Percentiles rank a stretch among this genome's conserved stretches.
phyloP scores from a whole-genome alignment of 1,140 invertebrate genomes.

The Zaprionus africanus region DNA sequence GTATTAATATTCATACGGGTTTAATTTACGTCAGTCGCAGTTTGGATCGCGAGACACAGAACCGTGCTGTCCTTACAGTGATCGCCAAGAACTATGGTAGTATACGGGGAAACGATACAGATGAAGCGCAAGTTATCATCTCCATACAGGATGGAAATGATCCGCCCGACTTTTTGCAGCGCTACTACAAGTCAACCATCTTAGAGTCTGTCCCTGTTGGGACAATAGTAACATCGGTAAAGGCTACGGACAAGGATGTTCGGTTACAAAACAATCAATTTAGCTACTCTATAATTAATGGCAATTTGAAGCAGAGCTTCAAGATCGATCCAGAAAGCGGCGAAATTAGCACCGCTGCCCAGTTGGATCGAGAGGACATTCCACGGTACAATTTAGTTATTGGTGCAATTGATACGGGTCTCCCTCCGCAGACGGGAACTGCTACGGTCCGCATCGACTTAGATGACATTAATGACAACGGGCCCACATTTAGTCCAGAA shows the following conservation, averaged over 20 bases:
- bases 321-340: constrained; percentile 95
- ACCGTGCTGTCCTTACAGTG: constrained; percentile 94
- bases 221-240: constrained; percentile 90
- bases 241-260: constrained; percentile 96
- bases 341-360: constrained; percentile 90
- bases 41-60: constrained; percentile 96
- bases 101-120: constrained; percentile 96
- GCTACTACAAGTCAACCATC: constrained; percentile 90
- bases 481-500: constrained; percentile 91
- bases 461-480: constrained; percentile 97
- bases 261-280: constrained; percentile 96
- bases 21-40: constrained; percentile 92
- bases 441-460: constrained; percentile 89
- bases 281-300: constrained; percentile 94
- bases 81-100: constrained; percentile 97
- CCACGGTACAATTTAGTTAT: constrained; percentile 92
- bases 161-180: constrained; percentile 94
- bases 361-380: constrained; percentile 93
- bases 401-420: constrained; percentile 94
- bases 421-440: constrained; percentile 94
- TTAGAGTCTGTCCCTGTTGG: constrained; percentile 91
- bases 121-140: constrained; percentile 96
- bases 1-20: constrained; percentile 93
- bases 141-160: constrained; percentile 98
- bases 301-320: constrained; percentile 93